Evolutionary conservation across 2,797 vertebrate species (phyloP).

Genomic region (Limnodromus scolopaceus): DNA sequence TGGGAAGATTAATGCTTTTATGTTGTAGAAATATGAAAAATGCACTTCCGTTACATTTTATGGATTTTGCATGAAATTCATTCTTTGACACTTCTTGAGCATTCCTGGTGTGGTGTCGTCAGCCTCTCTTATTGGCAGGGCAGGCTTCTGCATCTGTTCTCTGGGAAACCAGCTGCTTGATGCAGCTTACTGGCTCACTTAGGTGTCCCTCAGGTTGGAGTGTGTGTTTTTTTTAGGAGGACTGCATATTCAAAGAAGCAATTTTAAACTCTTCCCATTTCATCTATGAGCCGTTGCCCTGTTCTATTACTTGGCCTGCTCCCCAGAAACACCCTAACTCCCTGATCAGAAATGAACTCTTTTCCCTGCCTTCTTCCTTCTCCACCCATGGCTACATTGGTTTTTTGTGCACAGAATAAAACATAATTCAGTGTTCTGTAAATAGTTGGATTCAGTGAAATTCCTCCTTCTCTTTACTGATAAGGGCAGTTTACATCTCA

Average conservation of each 20-base stretch:
- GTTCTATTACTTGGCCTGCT: neutral
- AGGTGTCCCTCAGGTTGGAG: neutral
- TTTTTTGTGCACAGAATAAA: neutral
- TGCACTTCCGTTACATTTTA: neutral
- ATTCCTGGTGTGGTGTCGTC: neutral
- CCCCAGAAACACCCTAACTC: neutral
- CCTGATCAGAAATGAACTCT: neutral
- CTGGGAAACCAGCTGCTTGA: neutral
- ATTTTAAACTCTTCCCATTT: neutral
- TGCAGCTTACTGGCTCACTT: neutral
- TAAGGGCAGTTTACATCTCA: neutral
- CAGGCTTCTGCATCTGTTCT: fast-evolving
- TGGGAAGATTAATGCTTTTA: neutral
- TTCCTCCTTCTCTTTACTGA: neutral
- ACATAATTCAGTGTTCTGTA: neutral
- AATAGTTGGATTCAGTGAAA: neutral
- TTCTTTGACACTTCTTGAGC: neutral
- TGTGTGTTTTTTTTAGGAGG: neutral
- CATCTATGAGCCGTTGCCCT: neutral
- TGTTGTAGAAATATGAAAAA: neutral
- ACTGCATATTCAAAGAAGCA: neutral
- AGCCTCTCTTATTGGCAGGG: neutral
- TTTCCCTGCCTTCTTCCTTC: neutral
- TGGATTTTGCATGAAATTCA: neutral
- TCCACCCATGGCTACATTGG: neutral